Evolutionary conservation across 1,140 invertebrate genomes (phyloP).

Genomic region (Notospermus geniculatus): DNA sequence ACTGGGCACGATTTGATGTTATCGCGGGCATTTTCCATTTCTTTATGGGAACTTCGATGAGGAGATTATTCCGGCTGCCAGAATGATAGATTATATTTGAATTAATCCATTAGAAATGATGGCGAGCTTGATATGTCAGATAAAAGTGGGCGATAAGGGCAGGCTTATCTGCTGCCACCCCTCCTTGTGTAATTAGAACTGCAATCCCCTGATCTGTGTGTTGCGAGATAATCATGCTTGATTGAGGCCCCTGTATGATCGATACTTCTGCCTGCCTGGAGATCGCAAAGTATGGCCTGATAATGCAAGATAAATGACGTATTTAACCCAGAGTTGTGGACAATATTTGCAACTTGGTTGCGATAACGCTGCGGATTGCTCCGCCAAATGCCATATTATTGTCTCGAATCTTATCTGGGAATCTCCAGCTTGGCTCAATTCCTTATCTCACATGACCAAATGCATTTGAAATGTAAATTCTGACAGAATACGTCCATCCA

Average conservation of each 20-base stretch:
- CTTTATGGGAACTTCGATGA: slow-evolving; percentile 35
- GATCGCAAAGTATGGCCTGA: slow-evolving; percentile 22
- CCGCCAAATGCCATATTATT: slow-evolving; percentile 16
- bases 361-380: slow-evolving; percentile 20
- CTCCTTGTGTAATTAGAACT: slow-evolving; percentile 34
- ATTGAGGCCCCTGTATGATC: slow-evolving; percentile 31
- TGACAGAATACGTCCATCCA: slow-evolving; percentile 10
- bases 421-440: slow-evolving; percentile 4
- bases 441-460: slow-evolving; percentile 32
- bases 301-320: slow-evolving; percentile 33
- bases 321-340: slow-evolving; percentile 22
- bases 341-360: slow-evolving; percentile 21
- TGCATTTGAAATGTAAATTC: slow-evolving; percentile 40
- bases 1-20: slow-evolving; percentile 24
- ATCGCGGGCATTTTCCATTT: slow-evolving; percentile 34
- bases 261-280: slow-evolving; percentile 23
- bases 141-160: slow-evolving; percentile 29
- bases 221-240: slow-evolving; percentile 33
- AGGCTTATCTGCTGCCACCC: slow-evolving; percentile 28
- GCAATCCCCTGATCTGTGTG: slow-evolving; percentile 23
- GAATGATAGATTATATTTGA: slow-evolving; percentile 36
- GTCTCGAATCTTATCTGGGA: slow-evolving; percentile 13
- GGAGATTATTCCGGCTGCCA: slow-evolving; percentile 22
- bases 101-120: slow-evolving; percentile 39
- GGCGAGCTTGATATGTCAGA: slow-evolving; percentile 22